Evolutionary conservation across 2,888 invertebrate species (phyloP).

Genomic region (Odontocolon sp.): DNA sequence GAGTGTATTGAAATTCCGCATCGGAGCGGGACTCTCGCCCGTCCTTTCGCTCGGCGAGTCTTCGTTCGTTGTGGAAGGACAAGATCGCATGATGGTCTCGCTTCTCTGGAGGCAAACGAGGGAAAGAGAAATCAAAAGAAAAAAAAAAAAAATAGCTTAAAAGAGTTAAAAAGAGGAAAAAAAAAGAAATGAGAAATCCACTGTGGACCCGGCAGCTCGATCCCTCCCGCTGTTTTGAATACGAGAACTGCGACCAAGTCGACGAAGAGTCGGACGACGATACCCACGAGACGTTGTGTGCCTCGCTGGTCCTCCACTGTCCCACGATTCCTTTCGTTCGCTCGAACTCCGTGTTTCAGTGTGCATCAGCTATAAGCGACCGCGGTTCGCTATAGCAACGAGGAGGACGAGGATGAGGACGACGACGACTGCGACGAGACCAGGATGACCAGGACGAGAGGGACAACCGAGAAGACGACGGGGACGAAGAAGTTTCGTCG

Average conservation of each 20-base stretch:
- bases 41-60: constrained; percentile 57
- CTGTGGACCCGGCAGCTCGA: constrained; percentile 36
- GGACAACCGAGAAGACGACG: constrained; percentile 48
- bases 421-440: no score
- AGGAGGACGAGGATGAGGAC: constrained; percentile 26
- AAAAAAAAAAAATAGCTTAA: constrained; percentile 46
- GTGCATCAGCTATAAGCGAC: constrained; percentile 36
- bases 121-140: constrained; percentile 59
- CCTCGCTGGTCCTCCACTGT: constrained; percentile 43
- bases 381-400: constrained; percentile 36
- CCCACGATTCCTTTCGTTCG: constrained; percentile 44
- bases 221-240: constrained; percentile 79
- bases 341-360: no score
- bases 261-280: constrained; percentile 58
- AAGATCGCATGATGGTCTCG: constrained; percentile 76
- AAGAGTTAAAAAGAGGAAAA: neutral
- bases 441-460: constrained; percentile 40
- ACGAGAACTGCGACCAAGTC: constrained; percentile 66
- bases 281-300: constrained; percentile 43
- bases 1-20: constrained; percentile 78
- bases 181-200: neutral
- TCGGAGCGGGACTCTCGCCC: constrained; percentile 58
- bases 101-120: constrained; percentile 59
- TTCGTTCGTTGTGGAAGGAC: constrained; percentile 75
- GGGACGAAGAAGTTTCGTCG: constrained; percentile 49